These are phyloP conservation scores for Drosophila maculinotata DNA, from an alignment of 2,888 invertebrate species.

Conservation along the genomic window DNA sequence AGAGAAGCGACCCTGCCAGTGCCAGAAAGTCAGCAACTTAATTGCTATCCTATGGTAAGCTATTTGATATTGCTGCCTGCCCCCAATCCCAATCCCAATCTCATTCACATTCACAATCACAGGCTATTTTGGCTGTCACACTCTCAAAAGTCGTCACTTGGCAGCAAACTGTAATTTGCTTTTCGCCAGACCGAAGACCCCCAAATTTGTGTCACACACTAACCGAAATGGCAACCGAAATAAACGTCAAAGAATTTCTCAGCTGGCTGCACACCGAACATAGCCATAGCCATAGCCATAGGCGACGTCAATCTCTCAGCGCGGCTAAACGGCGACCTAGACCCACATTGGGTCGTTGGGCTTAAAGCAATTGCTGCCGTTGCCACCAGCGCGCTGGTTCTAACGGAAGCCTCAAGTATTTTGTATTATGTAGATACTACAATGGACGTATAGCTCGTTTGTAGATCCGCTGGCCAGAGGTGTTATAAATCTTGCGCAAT, in stretches of 20 bases:
- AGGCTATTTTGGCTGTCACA: conserved; percentile 45
- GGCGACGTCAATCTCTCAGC: conserved; percentile 49
- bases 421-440: conserved; percentile 10
- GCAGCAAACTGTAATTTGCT: conserved; percentile 61
- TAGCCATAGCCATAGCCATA: conserved; percentile 35
- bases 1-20: conserved; percentile 21
- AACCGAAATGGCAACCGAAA: conserved; percentile 59
- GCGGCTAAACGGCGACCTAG: conserved; percentile 67
- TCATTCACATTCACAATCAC: conserved; percentile 3
- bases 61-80: conserved; percentile 5
- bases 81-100: conserved; percentile 13
- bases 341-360: conserved; percentile 60
- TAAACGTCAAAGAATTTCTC: conserved; percentile 74
- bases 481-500: conserved; percentile 77
- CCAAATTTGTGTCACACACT: conserved; percentile 64
- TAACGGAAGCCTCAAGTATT: conserved; percentile 61
- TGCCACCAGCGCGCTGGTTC: conserved; percentile 27
- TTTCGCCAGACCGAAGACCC: conserved; percentile 53
- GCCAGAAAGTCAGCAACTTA: conserved; percentile 23
- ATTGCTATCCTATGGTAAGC: conserved; percentile 27
- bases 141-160: conserved; percentile 44
- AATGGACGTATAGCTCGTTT: conserved; percentile 9
- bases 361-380: conserved; percentile 48
- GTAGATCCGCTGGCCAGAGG: conserved; percentile 50
- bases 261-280: conserved; percentile 62